phyloP scores from a whole-genome alignment of 2,113 vertebrate genomes.

The Larimichthys crocea region DNA sequence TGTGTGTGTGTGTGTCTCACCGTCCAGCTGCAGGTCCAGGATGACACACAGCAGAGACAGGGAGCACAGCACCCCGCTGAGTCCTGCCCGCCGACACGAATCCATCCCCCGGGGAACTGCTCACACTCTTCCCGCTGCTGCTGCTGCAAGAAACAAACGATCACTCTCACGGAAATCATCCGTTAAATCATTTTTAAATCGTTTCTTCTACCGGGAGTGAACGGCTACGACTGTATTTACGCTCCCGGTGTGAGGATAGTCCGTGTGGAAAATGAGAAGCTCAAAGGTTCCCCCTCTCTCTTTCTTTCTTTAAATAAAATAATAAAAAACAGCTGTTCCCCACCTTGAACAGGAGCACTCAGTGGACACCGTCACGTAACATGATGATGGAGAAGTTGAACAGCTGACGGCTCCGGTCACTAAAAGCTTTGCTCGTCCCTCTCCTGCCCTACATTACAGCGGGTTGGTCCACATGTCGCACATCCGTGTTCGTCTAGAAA shows the following conservation, averaged over 20 bases:
- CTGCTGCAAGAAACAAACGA: neutral
- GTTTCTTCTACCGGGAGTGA: neutral
- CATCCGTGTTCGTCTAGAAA: constrained; percentile 72
- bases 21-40: constrained; percentile 88
- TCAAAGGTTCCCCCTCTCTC: constrained; percentile 57
- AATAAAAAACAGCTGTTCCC: neutral
- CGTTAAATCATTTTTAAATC: constrained; percentile 10
- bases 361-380: neutral
- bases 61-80: constrained; percentile 83
- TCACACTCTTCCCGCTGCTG: constrained; percentile 14
- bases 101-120: constrained; percentile 69
- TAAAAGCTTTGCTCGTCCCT: constrained; percentile 30
- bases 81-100: constrained; percentile 77
- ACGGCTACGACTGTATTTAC: constrained; percentile 66
- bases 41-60: constrained; percentile 86
- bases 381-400: neutral
- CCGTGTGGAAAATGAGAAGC: constrained; percentile 66
- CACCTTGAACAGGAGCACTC: fast-evolving
- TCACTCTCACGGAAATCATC: constrained; percentile 48
- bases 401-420: constrained; percentile 24
- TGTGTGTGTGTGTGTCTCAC: constrained; percentile 63
- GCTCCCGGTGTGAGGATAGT: constrained; percentile 67
- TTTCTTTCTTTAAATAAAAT: no score
- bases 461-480: constrained; percentile 59
- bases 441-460: constrained; percentile 48